phyloP scores from a whole-genome alignment of 2,113 vertebrate species.

The Gopherus evgoodei region DNA sequence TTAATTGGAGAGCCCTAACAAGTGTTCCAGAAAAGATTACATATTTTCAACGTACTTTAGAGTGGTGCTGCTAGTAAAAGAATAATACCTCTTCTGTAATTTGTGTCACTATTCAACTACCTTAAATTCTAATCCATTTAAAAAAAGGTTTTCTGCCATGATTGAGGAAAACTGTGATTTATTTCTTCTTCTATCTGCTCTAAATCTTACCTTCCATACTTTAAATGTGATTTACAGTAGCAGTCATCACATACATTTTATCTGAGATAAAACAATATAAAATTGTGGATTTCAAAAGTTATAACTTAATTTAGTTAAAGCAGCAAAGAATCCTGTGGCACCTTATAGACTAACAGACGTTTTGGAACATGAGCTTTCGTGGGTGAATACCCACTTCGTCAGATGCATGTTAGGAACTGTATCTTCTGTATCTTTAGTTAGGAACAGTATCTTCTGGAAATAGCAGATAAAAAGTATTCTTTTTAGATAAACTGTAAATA shows the following conservation, averaged over 20 bases:
- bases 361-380: no score
- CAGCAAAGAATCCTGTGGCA: no score
- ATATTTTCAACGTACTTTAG: slow-evolving; percentile 20
- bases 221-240: neutral
- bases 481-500: neutral
- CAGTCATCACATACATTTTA: neutral
- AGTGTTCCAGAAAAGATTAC: slow-evolving; percentile 46
- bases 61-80: slow-evolving; percentile 22
- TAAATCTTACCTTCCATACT: neutral
- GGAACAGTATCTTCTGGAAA: neutral
- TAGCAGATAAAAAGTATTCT: neutral
- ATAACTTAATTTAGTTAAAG: neutral
- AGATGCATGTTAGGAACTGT: no score
- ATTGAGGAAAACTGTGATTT: neutral
- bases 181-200: neutral
- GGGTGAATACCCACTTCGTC: no score
- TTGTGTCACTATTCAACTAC: neutral
- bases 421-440: neutral
- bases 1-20: slow-evolving; percentile 64
- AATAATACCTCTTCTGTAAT: neutral
- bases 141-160: neutral
- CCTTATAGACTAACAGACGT: no score
- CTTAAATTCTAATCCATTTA: neutral
- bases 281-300: neutral
- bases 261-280: neutral